These are phyloP conservation scores for Acrobasis repandana DNA, from an alignment of 2,888 invertebrate genomes.

Conservation along the genomic window DNA sequence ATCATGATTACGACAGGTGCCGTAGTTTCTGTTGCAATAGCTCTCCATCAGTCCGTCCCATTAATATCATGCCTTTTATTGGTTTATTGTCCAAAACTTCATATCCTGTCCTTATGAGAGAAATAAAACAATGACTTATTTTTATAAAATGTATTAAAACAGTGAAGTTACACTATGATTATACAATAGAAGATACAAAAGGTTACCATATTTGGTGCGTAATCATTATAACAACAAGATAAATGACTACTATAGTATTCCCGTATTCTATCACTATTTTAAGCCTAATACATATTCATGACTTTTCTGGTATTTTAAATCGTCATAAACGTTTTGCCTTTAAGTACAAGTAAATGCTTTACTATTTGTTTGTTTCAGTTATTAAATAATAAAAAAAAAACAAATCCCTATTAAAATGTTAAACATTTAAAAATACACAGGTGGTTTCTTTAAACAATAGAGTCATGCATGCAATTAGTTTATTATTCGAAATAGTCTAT, in stretches of 20 bases:
- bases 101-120: background rate
- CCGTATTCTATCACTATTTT: constrained; percentile 2
- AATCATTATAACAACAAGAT: constrained; percentile 24
- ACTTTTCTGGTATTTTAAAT: constrained; percentile 13
- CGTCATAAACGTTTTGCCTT: background rate
- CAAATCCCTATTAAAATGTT: background rate
- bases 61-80: too few species aligned
- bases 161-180: constrained; percentile 66
- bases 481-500: too few species aligned
- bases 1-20: too few species aligned
- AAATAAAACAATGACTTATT: constrained; percentile 32
- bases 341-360: constrained; percentile 17
- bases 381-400: background rate
- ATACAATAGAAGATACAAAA: constrained; percentile 35
- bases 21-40: too few species aligned
- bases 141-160: constrained; percentile 81
- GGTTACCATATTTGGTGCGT: constrained; percentile 26
- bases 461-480: too few species aligned
- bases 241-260: constrained; percentile 11
- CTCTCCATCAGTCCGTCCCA: too few species aligned
- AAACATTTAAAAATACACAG: background rate
- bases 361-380: background rate
- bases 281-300: constrained; percentile 18
- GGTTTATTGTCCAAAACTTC: too few species aligned
- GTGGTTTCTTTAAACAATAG: too few species aligned